Conservation (phyloP, 2,797 vertebrate species). For the Acanthurus leucopareius region DNA sequence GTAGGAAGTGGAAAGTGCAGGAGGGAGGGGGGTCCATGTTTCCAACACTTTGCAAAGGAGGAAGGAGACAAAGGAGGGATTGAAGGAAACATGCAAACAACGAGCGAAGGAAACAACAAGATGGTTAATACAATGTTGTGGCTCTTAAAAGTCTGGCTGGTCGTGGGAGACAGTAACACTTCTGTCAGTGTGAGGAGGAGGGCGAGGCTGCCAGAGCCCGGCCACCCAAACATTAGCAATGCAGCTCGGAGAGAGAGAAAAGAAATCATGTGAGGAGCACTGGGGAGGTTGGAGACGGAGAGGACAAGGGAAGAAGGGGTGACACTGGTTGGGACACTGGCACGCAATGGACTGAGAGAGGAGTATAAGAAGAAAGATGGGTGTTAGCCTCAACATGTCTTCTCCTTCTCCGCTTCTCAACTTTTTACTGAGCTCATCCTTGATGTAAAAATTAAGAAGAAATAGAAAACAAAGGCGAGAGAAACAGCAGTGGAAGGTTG, state of each 20-base stretch:
- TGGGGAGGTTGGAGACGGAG: conserved; percentile 41
- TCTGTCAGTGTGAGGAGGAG: conserved; percentile 71
- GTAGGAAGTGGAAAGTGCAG: no score
- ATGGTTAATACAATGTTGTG: conserved; percentile 74
- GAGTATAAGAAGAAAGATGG: neutral
- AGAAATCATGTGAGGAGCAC: conserved; percentile 53
- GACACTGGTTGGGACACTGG: no score
- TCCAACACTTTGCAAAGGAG: conserved; percentile 58
- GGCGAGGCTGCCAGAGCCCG: conserved; percentile 47
- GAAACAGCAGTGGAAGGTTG: neutral
- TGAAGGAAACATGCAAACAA: conserved; percentile 64
- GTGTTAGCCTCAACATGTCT: no score
- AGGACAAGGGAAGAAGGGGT: neutral
- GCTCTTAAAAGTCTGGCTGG: conserved; percentile 71
- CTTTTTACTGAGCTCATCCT: neutral
- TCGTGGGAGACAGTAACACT: conserved; percentile 74
- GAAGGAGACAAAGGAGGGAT: conserved; percentile 76
- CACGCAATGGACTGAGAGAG: neutral
- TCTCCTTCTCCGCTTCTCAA: neutral
- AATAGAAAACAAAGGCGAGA: neutral
- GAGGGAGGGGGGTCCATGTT: conserved; percentile 57
- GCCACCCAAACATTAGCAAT: conserved; percentile 64
- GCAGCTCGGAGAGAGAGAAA: conserved; percentile 24
- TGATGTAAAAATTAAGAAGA: neutral
- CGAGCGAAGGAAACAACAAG: conserved; percentile 65